Evolutionary conservation across 2,113 vertebrate species (phyloP).

Genomic region (Larimichthys polyactis): DNA sequence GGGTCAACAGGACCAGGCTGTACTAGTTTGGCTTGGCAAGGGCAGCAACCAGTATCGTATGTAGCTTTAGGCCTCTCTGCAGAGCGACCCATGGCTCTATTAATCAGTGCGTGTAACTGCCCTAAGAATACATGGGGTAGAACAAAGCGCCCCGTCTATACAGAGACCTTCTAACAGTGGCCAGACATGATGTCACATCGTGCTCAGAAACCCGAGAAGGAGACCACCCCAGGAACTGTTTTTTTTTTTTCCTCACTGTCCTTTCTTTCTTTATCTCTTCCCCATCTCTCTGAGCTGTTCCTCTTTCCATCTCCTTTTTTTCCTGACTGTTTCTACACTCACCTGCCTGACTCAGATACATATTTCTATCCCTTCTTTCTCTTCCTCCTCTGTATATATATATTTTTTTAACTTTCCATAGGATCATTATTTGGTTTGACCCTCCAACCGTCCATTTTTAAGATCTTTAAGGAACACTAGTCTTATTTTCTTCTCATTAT

Average conservation of each 20-base stretch:
- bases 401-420: background rate
- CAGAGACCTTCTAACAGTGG: conserved; percentile 56
- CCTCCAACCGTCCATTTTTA: background rate
- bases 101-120: conserved; percentile 70
- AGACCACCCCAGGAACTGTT: conserved; percentile 70
- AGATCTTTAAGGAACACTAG: background rate
- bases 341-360: background rate
- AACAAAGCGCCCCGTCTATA: conserved; percentile 67
- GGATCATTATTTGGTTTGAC: background rate
- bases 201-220: conserved; percentile 67
- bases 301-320: conserved; percentile 1
- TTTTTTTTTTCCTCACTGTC: conserved; percentile 15
- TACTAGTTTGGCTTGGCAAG: conserved; percentile 33
- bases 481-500: background rate
- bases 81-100: conserved; percentile 37
- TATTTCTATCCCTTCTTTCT: background rate
- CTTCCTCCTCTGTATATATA: background rate
- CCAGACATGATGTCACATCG: conserved; percentile 78
- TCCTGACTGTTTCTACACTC: background rate
- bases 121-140: conserved; percentile 62
- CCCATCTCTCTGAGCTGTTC: conserved; percentile 30
- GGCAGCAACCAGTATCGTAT: conserved; percentile 31
- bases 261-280: conserved; percentile 52
- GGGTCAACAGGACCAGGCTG: conserved; percentile 17
- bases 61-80: conserved; percentile 33